These are phyloP conservation scores for Myxocyprinus asiaticus DNA, from an alignment of 2,113 vertebrate species.

Conservation along the genomic window DNA sequence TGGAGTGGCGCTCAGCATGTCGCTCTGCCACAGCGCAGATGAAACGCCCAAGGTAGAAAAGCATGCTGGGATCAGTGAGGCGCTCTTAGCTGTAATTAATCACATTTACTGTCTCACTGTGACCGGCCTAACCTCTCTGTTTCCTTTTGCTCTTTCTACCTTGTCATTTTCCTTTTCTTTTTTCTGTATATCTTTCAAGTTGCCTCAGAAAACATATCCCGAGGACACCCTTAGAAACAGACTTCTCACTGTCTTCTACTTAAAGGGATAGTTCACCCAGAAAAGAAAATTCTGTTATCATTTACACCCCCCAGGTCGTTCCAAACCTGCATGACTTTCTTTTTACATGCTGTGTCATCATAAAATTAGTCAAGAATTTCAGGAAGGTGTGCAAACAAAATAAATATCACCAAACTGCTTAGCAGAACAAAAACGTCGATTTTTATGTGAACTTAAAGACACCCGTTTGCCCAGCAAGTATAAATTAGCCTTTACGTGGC, in stretches of 20 bases:
- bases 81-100: conserved; percentile 46
- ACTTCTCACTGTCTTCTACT: neutral
- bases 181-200: neutral
- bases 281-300: neutral
- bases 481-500: no score
- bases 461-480: no score
- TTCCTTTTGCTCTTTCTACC: conserved; percentile 21
- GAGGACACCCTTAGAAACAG: no score
- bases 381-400: no score
- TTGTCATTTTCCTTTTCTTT: conserved; percentile 1
- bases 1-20: conserved; percentile 42
- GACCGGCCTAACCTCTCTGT: neutral
- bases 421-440: no score
- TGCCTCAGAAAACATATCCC: neutral
- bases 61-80: conserved; percentile 41
- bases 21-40: conserved; percentile 17
- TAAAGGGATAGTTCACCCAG: conserved; percentile 1
- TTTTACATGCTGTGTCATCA: no score
- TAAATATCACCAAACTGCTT: no score
- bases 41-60: conserved; percentile 12
- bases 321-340: no score
- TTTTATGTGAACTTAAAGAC: no score
- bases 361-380: no score
- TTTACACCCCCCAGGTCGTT: neutral
- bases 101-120: conserved; percentile 47